Evolutionary conservation across 2,113 vertebrate genomes (phyloP), one percentile per base, ranked within the genome.

Genomic region (Oncorhynchus mykiss): DNA sequence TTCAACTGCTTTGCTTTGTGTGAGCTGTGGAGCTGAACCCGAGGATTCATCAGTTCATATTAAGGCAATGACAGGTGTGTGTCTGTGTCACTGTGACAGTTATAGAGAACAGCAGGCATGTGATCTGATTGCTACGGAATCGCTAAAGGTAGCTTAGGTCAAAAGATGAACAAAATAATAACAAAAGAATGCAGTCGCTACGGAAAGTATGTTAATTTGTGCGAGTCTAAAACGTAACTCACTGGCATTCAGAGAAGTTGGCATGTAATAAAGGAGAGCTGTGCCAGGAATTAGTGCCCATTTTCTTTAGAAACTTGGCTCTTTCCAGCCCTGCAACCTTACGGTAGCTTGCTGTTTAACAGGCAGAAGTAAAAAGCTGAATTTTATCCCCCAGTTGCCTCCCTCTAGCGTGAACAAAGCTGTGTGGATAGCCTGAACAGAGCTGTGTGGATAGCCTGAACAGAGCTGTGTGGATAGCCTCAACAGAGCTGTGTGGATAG

Each of bases 291-390:
- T 77, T 71, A 77, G 62, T 77, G 71, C 73, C 80, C 71, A 70
- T 86, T 88, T 84, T 80, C 71, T 57, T 71, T 65, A 72, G 64
- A 69, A 73, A 73, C 51, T 70, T 79, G 59, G 62, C 69, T 49
- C 48, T 68, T 78, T 80, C 22, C 65, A 74, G 66, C 34, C 74
- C n/a, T 6, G 11, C 31, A 62, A 77, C 60, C 71, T 67, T 51
- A 78, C 69, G 75, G 67, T 80, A 74, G 72, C 73, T 67, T 75
- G 67, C 72, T 84, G 81, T 84, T 87, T 85, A 80, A 87, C 20
- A 71, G 57, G 24, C 34, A 39, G 39, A 39, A 39, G 8, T 39
- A 39, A 39, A 39, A 51, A 69, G 77, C 51, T 59, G 27, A 39
- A 75, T 82, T 82, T 77, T 74, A 83, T 77, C 77, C 39, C 45